Evolutionary conservation across 2,888 invertebrate species (phyloP), one percentile per base, ranked within the genome.

Genomic region (Piscicola geometra): DNA sequence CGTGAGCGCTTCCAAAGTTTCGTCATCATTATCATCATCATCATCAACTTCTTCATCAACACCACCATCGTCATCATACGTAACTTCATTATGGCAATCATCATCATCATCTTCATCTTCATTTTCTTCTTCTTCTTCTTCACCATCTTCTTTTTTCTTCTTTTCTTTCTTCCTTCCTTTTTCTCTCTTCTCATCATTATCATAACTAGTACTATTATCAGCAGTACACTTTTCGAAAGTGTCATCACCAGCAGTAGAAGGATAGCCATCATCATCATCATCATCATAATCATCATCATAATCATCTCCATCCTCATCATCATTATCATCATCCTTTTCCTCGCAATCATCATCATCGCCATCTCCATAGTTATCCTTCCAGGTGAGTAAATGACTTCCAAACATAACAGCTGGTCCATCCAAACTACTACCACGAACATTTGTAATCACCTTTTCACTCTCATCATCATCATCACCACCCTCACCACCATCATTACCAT

Each of bases 1-100:
- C n/a, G n/a, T n/a, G n/a, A n/a, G n/a, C n/a, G n/a, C n/a, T n/a
- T n/a, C n/a, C n/a, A n/a, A n/a, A n/a, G n/a, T n/a, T n/a, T n/a
- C n/a, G n/a, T n/a, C n/a, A 28, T 64, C 21, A 64, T 64, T 64
- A 12, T 64, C 21, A 64, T 64, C 21, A 64, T 64, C 21, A 64
- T 64, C 21, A 64, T 64, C 21, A 64, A 12, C 21, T 28, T 64
- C 21, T 28, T 64, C 21, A 64, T 64, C 21, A 64, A 12, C 21
- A 64, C 21, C 21, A 41, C 15, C 15, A 41, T 41, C 15, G 15
- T 41, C 15, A 41, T 41, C 15, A 41, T 41, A 9, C 5, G 5
- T 41, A 41, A 9, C 15, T 9, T 41, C 15, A 41, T 41, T 41
- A 41, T 41, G 5, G 15, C 15, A 9, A 41, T 41, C 15, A 41